Percentiles rank a stretch among this genome's conserved stretches.
Evolutionary conservation across 2,888 invertebrate genomes (phyloP).

Genomic region (Cheilosia pagana): DNA sequence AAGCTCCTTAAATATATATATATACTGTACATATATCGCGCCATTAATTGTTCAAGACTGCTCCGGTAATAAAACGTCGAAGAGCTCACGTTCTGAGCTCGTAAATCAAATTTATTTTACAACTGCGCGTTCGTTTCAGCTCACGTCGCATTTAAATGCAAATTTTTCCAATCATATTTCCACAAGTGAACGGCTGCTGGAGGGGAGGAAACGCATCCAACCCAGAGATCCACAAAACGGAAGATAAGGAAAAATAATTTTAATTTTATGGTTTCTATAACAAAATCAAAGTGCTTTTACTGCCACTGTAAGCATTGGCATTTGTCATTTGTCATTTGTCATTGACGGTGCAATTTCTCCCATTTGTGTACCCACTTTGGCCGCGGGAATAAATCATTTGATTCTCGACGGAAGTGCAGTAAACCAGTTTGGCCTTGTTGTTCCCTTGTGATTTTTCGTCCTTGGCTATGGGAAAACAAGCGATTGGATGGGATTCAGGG

Average conservation of each 20-base stretch:
- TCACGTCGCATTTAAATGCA: constrained; percentile 55
- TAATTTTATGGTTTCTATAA: constrained; percentile 60
- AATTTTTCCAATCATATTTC: constrained; percentile 56
- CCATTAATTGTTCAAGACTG: background rate
- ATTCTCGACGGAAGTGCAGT: background rate
- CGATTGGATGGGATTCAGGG: constrained; percentile 18
- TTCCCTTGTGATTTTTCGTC: constrained; percentile 42
- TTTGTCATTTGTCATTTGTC: constrained; percentile 42
- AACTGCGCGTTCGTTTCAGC: constrained; percentile 30
- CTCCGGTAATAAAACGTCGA: background rate
- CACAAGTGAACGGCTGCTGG: background rate
- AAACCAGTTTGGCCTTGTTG: constrained; percentile 30
- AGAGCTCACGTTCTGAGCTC: background rate
- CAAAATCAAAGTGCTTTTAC: constrained; percentile 49
- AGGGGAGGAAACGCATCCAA: constrained; percentile 29
- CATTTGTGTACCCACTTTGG: constrained; percentile 13
- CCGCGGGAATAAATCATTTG: constrained; percentile 23
- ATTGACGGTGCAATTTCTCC: constrained; percentile 47
- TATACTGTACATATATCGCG: no score
- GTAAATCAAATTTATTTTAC: constrained; percentile 55
- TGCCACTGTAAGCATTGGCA: constrained; percentile 40
- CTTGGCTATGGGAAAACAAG: constrained; percentile 38
- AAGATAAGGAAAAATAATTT: constrained; percentile 60
- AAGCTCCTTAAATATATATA: no score
- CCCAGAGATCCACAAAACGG: constrained; percentile 29